Base-by-base conservation (phyloP, 1,140 invertebrate genomes). In the Dendrolimus kikuchii region DNA sequence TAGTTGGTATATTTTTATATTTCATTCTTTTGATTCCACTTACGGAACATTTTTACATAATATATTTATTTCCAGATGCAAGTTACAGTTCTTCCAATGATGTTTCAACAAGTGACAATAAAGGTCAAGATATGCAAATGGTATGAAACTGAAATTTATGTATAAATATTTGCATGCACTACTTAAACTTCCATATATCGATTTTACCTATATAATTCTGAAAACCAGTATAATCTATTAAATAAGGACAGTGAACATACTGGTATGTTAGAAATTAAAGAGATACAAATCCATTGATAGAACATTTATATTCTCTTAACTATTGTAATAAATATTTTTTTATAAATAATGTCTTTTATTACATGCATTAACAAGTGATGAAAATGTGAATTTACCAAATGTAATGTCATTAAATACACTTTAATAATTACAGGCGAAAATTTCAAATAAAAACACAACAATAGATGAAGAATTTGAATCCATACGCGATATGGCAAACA, bases 401-500 rank as follows among this genome's bases (percentile, higher is more conserved):
- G 53, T 44, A 53, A 38, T 48, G 46, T 46, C 51, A 40, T 7
- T 42, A 38, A 40, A 36, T 50, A 39, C 48, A 37, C 40, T 57
- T 8, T 44, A 56, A n/a, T 57, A 39, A 49, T 76, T 69, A 38
- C 64, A 84, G 81, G 80, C 67, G 38, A 83, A 81, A 63, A 52
- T 71, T 40, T 46, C 63, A 39, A 66, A 73, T 23, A 83, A 83
- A 71, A 64, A 61, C 36, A 71, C 78, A 46, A 75, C 80, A 43
- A 83, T 86, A 48, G 92, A 95, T 72, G 95, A 96, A 86, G 95
- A 97, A 84, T 97, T 97, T 86, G 87, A 88, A 63, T 95, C 93
- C 5, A 86, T 96, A 41, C 89, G 96, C 39, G 96, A 96, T 81
- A 79, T 88, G 74, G 92, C 94, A 7, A 95, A 96, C 76, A 96